These are phyloP conservation scores for Lepus europaeus DNA, from an alignment of 2,113 vertebrate genomes.

Conservation along the genomic window DNA sequence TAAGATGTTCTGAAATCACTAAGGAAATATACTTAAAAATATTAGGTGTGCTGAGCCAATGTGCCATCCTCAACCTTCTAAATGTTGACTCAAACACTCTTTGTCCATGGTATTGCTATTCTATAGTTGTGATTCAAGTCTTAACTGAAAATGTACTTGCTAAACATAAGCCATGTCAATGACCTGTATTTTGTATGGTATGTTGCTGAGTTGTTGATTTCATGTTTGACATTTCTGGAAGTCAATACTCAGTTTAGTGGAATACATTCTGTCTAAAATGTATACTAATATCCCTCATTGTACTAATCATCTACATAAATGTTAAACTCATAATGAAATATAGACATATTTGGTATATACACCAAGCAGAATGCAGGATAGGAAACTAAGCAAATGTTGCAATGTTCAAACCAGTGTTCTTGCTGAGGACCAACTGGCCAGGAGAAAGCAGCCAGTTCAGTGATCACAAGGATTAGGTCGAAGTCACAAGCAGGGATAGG, in stretches of 20 bases:
- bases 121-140: neutral
- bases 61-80: neutral
- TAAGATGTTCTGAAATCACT: neutral
- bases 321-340: neutral
- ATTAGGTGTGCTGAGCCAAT: neutral
- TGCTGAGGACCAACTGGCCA: neutral
- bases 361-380: neutral
- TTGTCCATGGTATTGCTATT: constrained; percentile 15
- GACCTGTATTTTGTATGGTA: neutral
- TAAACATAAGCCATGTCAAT: neutral
- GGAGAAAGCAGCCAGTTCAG: neutral
- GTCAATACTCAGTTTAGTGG: neutral
- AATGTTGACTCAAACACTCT: neutral
- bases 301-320: neutral
- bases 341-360: neutral
- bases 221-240: constrained; percentile 27
- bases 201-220: constrained; percentile 14
- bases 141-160: neutral
- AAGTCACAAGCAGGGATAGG: neutral
- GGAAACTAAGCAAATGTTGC: neutral
- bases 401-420: neutral
- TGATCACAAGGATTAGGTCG: neutral
- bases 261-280: neutral
- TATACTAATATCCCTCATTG: neutral
- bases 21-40: neutral